Evolutionary conservation across 2,797 vertebrate genomes (phyloP).

Genomic region (Austrolebias charrua): DNA sequence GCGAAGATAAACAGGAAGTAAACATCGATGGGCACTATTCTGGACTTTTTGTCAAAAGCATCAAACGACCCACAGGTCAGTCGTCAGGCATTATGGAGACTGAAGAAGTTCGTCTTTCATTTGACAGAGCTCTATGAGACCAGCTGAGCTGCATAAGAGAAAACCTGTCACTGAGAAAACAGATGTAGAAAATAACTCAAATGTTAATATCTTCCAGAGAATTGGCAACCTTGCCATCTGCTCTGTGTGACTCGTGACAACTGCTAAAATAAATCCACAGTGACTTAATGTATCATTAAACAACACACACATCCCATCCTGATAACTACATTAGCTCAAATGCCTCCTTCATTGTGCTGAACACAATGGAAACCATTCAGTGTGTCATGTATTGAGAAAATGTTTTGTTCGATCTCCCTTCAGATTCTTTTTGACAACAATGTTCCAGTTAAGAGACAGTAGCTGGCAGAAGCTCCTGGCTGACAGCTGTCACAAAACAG

Average conservation of each 20-base stretch:
- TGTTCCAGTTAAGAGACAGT: conserved; percentile 2
- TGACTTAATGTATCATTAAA: conserved; percentile 8
- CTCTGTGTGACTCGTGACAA: conserved; percentile 20
- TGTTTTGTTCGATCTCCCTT: conserved; percentile 19
- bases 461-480: conserved; percentile 20
- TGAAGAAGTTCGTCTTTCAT: conserved; percentile 7
- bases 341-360: not conserved
- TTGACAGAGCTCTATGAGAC: conserved; percentile 17
- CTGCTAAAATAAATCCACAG: conserved; percentile 6
- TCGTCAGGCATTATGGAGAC: too few relatives aligned
- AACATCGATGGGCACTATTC: not conserved
- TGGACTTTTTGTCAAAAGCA: not conserved
- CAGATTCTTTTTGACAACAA: conserved; percentile 20
- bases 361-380: not conserved
- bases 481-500: conserved; percentile 51
- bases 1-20: too few relatives aligned
- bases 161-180: conserved; percentile 43
- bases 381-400: conserved; percentile 5
- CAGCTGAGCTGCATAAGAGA: conserved; percentile 12
- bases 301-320: not conserved
- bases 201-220: conserved; percentile 25
- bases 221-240: conserved; percentile 29
- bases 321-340: conserved; percentile 8
- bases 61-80: not conserved
- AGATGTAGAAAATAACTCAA: conserved; percentile 45